phyloP scores from a whole-genome alignment of 2,797 vertebrate genomes.

The Trachops cirrhosus region DNA sequence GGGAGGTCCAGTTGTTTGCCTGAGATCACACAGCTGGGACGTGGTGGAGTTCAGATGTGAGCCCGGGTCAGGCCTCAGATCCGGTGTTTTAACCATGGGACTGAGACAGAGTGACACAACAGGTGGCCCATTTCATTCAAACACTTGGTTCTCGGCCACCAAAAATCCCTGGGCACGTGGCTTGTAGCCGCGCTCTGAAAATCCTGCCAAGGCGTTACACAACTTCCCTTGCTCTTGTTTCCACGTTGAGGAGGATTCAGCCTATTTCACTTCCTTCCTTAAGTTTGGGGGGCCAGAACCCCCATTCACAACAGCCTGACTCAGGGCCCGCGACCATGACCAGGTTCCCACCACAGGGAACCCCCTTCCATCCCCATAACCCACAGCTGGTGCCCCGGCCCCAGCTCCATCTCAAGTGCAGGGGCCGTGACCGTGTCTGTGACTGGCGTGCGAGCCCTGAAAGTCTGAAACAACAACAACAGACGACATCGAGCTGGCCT shows the following conservation, averaged over 20 bases:
- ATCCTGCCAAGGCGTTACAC: not conserved
- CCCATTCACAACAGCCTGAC: not conserved
- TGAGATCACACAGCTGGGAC: not conserved
- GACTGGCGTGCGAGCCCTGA: not conserved
- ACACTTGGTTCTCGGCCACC: not conserved
- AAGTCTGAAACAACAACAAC: not conserved
- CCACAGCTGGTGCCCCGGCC: not conserved
- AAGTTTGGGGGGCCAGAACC: not conserved
- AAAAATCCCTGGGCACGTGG: not conserved
- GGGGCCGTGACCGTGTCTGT: not conserved
- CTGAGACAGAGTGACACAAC: not conserved
- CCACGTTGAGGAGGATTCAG: not conserved
- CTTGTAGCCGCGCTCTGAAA: not conserved
- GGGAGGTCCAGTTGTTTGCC: not conserved
- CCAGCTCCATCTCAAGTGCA: not conserved
- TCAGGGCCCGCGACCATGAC: too few species aligned
- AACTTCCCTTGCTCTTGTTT: not conserved
- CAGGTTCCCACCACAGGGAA: not conserved
- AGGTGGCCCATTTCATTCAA: not conserved
- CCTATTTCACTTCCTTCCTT: not conserved
- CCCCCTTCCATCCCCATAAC: not conserved
- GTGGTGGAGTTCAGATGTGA: not conserved
- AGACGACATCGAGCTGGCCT: not conserved
- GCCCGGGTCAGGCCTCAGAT: not conserved
- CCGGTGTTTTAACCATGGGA: not conserved